Evolutionary conservation across 2,888 invertebrate genomes (phyloP).

Genomic region (Sepioteuthis lessoniana): DNA sequence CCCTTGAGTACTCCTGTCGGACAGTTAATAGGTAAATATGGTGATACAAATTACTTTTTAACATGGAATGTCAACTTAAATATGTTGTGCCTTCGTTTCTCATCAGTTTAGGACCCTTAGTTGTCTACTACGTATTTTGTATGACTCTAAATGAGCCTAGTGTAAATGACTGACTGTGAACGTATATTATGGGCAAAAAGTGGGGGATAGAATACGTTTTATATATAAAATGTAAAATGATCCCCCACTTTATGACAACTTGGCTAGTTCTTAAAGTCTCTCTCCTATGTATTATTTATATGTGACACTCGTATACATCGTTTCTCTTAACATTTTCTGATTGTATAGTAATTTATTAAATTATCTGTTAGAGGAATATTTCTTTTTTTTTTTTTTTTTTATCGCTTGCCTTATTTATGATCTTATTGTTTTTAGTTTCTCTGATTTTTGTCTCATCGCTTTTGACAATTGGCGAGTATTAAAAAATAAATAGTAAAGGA

Average conservation of each 20-base stretch:
- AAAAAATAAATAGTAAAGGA: background rate
- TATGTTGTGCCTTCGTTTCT: background rate
- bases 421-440: background rate
- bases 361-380: background rate
- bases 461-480: background rate
- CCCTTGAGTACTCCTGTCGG: constrained; percentile 72
- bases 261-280: background rate
- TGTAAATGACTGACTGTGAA: background rate
- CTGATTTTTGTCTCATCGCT: background rate
- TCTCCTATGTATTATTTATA: background rate
- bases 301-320: background rate
- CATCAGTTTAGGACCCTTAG: background rate
- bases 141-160: background rate
- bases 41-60: background rate
- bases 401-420: background rate
- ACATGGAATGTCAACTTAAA: background rate
- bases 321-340: background rate
- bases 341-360: background rate
- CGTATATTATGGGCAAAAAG: background rate
- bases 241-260: background rate
- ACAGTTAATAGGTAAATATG: constrained; percentile 68
- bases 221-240: background rate
- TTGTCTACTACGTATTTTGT: background rate
- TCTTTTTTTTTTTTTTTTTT: too few species aligned
- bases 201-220: background rate